phyloP scores from a whole-genome alignment of 2,113 vertebrate genomes.

The Protobothrops mucrosquamatus region DNA sequence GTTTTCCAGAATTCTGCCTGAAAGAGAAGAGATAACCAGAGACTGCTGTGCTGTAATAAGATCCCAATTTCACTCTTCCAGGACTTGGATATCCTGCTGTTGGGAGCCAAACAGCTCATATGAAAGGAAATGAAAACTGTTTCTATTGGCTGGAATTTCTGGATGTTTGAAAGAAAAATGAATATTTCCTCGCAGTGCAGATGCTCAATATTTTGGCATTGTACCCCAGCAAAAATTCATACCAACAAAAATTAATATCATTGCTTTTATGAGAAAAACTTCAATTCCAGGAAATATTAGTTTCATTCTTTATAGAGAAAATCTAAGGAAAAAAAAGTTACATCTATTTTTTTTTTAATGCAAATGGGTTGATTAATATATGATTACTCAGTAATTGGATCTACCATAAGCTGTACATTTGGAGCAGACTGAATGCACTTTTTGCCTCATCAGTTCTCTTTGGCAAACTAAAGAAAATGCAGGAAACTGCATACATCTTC shows the following conservation, averaged over 20 bases:
- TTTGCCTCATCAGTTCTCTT: background rate
- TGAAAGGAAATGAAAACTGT: background rate
- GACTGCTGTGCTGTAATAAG: background rate
- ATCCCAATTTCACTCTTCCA: background rate
- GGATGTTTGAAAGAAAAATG: background rate
- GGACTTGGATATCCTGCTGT: background rate
- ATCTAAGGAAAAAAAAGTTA: background rate
- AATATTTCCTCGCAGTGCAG: background rate
- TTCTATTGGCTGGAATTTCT: background rate
- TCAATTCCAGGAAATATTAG: background rate
- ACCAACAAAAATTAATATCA: background rate
- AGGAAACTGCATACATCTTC: background rate
- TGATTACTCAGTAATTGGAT: background rate
- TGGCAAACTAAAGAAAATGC: conserved; percentile 30
- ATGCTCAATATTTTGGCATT: background rate
- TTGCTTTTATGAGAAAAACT: background rate
- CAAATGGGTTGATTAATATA: background rate
- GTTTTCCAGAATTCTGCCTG: background rate
- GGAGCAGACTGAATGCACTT: background rate
- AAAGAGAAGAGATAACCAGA: background rate
- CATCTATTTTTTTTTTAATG: background rate
- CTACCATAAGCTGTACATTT: background rate
- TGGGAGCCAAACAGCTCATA: background rate
- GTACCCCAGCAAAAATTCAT: background rate
- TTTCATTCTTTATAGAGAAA: background rate